Evolutionary conservation across 1,140 invertebrate species (phyloP).

Genomic region (Cydia amplana): DNA sequence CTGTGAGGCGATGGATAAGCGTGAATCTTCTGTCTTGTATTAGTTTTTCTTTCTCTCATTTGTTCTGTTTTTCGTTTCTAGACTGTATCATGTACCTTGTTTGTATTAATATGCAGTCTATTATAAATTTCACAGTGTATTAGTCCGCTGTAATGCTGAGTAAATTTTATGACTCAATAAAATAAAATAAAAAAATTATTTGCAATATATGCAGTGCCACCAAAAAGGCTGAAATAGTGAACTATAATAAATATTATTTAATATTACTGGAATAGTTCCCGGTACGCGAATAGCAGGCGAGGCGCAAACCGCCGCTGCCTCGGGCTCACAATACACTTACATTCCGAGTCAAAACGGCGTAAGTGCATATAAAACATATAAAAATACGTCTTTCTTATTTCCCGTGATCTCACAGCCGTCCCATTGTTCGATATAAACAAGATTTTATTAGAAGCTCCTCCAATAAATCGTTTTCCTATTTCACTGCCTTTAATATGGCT

Average conservation of each 20-base stretch:
- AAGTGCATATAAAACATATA: neutral
- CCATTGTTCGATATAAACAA: conserved; percentile 57
- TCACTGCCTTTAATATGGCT: conserved; percentile 32
- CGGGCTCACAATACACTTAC: conserved; percentile 45
- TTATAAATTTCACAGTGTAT: no score
- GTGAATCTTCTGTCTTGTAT: no score
- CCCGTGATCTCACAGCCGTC: neutral
- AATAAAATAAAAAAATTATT: no score
- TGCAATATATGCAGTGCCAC: conserved; percentile 2
- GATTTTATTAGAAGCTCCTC: conserved; percentile 57
- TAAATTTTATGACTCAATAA: no score
- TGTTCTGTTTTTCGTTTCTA: no score
- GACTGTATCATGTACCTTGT: no score
- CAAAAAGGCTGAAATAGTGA: conserved; percentile 2
- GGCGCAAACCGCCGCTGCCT: conserved; percentile 8
- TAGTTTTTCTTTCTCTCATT: no score
- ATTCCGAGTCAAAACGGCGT: neutral
- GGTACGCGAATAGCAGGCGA: neutral
- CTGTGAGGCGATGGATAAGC: no score
- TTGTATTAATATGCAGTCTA: no score
- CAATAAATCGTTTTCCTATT: conserved; percentile 36
- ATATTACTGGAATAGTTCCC: neutral
- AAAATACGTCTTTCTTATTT: neutral
- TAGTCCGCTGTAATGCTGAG: no score
- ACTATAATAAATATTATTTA: conserved; percentile 18